Evolutionary conservation across 2,888 invertebrate genomes (phyloP).

Genomic region (Lapara coniferarum): DNA sequence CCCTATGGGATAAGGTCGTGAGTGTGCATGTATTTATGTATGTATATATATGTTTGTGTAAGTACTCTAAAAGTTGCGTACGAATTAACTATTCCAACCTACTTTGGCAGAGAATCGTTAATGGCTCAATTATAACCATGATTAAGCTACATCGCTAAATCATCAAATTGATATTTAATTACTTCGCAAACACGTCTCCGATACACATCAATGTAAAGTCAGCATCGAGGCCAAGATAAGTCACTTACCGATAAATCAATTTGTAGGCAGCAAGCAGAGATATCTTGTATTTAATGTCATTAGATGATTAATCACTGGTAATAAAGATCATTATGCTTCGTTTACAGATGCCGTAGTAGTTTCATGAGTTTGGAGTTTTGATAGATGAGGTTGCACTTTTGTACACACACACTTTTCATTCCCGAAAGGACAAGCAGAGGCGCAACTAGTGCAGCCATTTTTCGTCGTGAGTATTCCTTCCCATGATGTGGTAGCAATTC

Average conservation of each 20-base stretch:
- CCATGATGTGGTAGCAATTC: too few relatives aligned
- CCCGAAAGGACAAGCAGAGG: too few relatives aligned
- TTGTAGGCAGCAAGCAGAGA: conserved; percentile 15
- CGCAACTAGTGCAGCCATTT: too few relatives aligned
- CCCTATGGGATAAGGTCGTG: too few relatives aligned
- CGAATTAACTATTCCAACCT: too few relatives aligned
- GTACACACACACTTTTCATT: too few relatives aligned
- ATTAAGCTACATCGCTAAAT: not conserved
- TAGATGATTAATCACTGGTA: conserved; percentile 41
- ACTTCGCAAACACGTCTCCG: conserved; percentile 7
- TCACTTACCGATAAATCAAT: conserved; percentile 24
- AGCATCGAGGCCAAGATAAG: conserved; percentile 4
- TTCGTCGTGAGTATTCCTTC: too few relatives aligned
- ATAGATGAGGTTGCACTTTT: too few relatives aligned
- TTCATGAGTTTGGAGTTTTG: not conserved
- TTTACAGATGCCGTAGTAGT: conserved; percentile 26
- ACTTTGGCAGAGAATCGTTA: not conserved
- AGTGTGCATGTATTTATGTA: too few relatives aligned
- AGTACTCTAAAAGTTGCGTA: too few relatives aligned
- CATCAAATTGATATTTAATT: conserved; percentile 23
- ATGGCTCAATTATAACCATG: not conserved
- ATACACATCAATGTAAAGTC: conserved; percentile 10
- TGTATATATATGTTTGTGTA: too few relatives aligned
- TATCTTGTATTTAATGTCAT: conserved; percentile 31
- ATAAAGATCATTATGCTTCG: conserved; percentile 37